Conservation (phyloP, 2,888 invertebrate genomes). For the Atrina japonica region DNA sequence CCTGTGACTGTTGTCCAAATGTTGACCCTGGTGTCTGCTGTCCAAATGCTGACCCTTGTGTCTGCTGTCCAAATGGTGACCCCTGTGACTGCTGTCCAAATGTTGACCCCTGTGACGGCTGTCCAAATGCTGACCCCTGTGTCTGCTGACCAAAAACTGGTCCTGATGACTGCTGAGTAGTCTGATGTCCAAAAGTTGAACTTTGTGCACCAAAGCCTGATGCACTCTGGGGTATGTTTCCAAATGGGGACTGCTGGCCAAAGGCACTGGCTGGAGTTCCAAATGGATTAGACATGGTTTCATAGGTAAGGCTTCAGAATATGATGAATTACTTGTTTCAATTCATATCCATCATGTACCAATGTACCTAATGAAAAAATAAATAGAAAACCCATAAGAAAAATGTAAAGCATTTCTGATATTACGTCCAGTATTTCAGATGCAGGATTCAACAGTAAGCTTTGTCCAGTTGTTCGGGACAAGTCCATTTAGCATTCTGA, state of each 20-base stretch:
- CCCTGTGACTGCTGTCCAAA: slow-evolving; percentile 8
- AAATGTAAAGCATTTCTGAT: too few species aligned
- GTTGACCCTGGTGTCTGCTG: slow-evolving; percentile 20
- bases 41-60: slow-evolving; percentile 19
- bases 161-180: not conserved
- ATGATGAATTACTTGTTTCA: not conserved
- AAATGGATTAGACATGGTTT: slow-evolving; percentile 33
- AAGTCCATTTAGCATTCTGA: too few species aligned
- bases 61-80: slow-evolving; percentile 6
- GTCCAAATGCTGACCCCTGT: slow-evolving; percentile 28
- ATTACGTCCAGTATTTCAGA: too few species aligned
- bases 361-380: too few species aligned
- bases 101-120: not conserved
- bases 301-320: not conserved
- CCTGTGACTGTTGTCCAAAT: slow-evolving; percentile 40
- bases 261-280: slow-evolving; percentile 11
- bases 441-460: too few species aligned
- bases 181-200: too few species aligned
- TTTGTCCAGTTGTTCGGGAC: too few species aligned
- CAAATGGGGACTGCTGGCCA: slow-evolving; percentile 31
- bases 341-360: not conserved
- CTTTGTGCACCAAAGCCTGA: slow-evolving; percentile 26
- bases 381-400: too few species aligned
- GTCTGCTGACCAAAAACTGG: slow-evolving; percentile 11
- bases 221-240: slow-evolving; percentile 9